Evolutionary conservation across 2,888 invertebrate genomes (phyloP).

Genomic region (Dryobotodes eremita): DNA sequence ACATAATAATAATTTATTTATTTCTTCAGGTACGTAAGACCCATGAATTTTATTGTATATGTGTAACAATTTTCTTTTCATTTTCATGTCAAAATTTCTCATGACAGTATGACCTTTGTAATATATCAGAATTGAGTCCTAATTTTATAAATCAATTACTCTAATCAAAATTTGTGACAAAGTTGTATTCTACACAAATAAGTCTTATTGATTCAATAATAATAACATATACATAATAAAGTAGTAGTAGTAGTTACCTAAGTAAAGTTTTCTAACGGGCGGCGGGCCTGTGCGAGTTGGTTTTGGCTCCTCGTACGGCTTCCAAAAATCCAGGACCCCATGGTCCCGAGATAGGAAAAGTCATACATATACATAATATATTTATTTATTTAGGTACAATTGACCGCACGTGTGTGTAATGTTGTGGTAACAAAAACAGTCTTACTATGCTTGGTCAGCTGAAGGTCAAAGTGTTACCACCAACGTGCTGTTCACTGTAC

Average conservation of each 20-base stretch:
- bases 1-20: too few species aligned
- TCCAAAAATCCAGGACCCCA: not conserved
- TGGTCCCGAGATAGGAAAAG: not conserved
- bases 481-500: conserved; percentile 4
- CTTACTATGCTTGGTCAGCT: not conserved
- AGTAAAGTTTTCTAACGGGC: too few species aligned
- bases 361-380: not conserved
- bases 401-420: not conserved
- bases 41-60: not conserved
- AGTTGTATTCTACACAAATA: not conserved
- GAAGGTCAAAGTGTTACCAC: not conserved
- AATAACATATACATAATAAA: too few species aligned
- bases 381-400: conserved; percentile 12
- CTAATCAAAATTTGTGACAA: too few species aligned
- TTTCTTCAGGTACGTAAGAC: too few species aligned
- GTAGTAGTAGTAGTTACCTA: too few species aligned
- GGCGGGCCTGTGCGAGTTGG: not conserved
- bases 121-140: not conserved
- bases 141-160: too few species aligned
- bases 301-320: not conserved
- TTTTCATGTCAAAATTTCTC: not conserved
- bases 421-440: not conserved
- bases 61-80: not conserved
- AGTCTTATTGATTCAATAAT: not conserved
- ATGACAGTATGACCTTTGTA: not conserved